These are phyloP conservation scores for Zeugodacus cucurbitae DNA, from an alignment of 1,140 invertebrate species.

Conservation along the genomic window DNA sequence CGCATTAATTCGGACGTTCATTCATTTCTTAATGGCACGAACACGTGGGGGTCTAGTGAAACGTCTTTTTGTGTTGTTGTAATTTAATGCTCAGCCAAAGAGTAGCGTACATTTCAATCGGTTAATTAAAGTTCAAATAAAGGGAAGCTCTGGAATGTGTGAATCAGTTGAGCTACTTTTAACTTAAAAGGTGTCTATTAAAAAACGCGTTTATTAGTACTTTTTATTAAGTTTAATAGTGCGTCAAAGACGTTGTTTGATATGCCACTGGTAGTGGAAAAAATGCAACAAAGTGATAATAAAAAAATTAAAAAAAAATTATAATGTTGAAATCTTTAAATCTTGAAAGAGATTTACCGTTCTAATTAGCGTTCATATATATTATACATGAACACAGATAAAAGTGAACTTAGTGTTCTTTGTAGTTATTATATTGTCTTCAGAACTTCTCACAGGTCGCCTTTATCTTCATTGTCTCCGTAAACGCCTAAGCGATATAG, in stretches of 20 bases:
- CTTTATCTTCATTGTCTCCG: too few relatives aligned
- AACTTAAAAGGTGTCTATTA: not conserved
- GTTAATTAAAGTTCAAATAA: not conserved
- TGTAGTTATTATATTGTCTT: too few relatives aligned
- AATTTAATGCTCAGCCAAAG: not conserved
- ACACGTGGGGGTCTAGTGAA: not conserved
- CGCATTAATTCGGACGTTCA: not conserved
- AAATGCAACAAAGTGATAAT: not conserved
- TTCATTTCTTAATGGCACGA: not conserved
- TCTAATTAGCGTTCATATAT: too few relatives aligned
- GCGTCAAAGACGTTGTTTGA: not conserved
- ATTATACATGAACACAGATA: too few relatives aligned
- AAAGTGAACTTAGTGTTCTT: too few relatives aligned
- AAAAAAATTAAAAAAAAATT: too few relatives aligned
- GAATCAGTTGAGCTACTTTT: conserved; percentile 14
- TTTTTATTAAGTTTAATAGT: not conserved
- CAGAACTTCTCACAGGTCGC: too few relatives aligned
- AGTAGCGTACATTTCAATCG: not conserved
- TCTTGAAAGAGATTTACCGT: too few relatives aligned
- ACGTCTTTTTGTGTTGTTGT: not conserved
- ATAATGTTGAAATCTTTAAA: too few relatives aligned
- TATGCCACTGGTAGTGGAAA: not conserved
- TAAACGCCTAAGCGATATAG: too few relatives aligned
- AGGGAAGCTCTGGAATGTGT: conserved; percentile 3
- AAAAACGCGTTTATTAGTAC: not conserved